phyloP scores from a whole-genome alignment of 2,888 invertebrate species.

The Gnatocerus cornutus region DNA sequence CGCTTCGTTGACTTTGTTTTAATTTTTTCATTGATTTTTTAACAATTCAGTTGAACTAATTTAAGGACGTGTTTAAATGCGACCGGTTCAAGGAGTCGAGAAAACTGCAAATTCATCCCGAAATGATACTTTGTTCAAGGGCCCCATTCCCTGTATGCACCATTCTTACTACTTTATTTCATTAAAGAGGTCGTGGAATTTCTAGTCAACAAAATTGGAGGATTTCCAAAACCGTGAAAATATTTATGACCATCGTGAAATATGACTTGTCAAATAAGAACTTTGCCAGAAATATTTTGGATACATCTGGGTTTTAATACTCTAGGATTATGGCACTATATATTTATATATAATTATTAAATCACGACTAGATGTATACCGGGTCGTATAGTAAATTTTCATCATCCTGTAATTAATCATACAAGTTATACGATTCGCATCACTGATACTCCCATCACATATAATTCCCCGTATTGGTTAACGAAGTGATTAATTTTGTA shows the following conservation, averaged over 20 bases:
- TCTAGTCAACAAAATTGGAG: constrained; percentile 7
- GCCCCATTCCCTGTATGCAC: constrained; percentile 12
- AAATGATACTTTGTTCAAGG: not conserved
- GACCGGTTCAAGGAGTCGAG: constrained; percentile 1
- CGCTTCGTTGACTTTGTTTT: not conserved
- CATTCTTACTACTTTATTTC: constrained; percentile 18
- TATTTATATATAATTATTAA: not conserved
- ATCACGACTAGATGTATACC: no score
- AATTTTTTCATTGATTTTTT: constrained; percentile 30
- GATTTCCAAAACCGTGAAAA: constrained; percentile 15
- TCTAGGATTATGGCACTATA: no score
- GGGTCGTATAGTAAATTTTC: constrained; percentile 6
- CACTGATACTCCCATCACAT: constrained; percentile 17
- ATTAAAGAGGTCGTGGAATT: constrained; percentile 1
- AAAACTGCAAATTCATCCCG: not conserved
- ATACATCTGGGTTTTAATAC: no score
- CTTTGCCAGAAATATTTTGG: constrained; percentile 3
- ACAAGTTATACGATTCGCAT: constrained; percentile 2
- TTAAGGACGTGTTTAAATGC: not conserved
- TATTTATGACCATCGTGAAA: not conserved
- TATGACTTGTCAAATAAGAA: constrained; percentile 7
- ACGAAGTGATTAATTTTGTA: constrained; percentile 15
- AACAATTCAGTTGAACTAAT: constrained; percentile 16
- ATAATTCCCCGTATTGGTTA: constrained; percentile 9
- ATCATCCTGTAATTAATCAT: constrained; percentile 9